A percentile compares a stretch with the other conserved stretches of the same genome.
Evolutionary conservation across 1,140 invertebrate genomes (phyloP).

Genomic region (Pogonognathellus flavescens): DNA sequence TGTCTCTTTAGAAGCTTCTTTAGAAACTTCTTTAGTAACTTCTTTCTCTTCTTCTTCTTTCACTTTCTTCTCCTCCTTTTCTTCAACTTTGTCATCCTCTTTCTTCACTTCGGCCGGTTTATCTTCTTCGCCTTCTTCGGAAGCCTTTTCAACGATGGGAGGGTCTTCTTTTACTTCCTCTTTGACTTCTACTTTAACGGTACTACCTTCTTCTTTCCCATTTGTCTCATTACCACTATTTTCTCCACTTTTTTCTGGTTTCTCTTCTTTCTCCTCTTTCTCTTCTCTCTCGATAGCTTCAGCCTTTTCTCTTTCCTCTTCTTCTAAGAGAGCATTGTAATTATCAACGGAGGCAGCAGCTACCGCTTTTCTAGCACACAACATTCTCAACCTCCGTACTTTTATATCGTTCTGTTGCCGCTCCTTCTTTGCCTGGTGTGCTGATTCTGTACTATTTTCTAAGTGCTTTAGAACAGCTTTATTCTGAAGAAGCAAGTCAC

Average conservation of each 20-base stretch:
- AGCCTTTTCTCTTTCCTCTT: conserved; percentile 67
- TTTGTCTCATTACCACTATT: conserved; percentile 72
- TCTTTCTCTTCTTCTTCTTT: conserved; percentile 31
- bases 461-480: conserved; percentile 72
- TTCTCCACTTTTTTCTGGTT: conserved; percentile 66
- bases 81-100: not conserved
- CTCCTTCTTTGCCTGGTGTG: conserved; percentile 63
- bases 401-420: conserved; percentile 66
- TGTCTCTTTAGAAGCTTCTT: not conserved
- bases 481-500: conserved; percentile 93
- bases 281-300: conserved; percentile 27
- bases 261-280: conserved; percentile 67
- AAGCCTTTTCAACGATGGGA: not conserved
- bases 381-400: conserved; percentile 75
- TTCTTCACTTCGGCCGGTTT: not conserved
- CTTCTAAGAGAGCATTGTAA: conserved; percentile 47
- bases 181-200: conserved; percentile 78
- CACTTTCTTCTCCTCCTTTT: not conserved
- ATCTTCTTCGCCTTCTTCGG: not conserved
- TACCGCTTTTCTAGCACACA: conserved; percentile 81
- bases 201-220: conserved; percentile 73
- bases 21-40: not conserved
- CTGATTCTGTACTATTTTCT: conserved; percentile 60
- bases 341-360: conserved; percentile 72
- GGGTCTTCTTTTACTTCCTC: conserved; percentile 15